A percentile compares a stretch with the other conserved stretches of the same genome.
Conservation (phyloP, 2,113 vertebrate species). For the Motacilla tschutschensis region DNA sequence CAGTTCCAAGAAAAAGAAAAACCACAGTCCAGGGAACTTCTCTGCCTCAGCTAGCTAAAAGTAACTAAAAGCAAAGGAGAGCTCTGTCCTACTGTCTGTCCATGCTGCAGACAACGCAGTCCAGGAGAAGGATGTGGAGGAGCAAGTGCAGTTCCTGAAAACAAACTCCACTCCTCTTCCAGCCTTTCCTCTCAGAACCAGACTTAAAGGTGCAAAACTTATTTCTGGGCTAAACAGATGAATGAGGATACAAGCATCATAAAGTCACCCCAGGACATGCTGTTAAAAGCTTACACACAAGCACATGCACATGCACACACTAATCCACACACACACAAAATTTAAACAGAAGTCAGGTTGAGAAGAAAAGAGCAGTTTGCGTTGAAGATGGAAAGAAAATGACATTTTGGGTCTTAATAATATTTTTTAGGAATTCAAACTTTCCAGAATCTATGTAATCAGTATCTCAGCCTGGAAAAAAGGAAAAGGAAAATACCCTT, state of each 20-base stretch:
- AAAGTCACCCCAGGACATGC: not conserved
- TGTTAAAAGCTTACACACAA: not conserved
- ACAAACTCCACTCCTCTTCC: fast-evolving
- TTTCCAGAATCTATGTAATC: not conserved
- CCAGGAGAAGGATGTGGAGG: not conserved
- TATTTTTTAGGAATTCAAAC: not conserved
- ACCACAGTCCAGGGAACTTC: not conserved
- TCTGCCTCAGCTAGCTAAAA: not conserved
- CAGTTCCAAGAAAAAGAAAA: not conserved
- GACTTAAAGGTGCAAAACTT: not conserved
- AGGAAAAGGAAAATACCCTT: not conserved
- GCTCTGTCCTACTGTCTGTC: not conserved
- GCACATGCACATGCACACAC: too few relatives aligned
- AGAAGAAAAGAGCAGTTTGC: not conserved
- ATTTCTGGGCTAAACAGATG: not conserved
- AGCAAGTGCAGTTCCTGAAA: not conserved
- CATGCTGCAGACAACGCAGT: not conserved
- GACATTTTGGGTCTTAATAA: not conserved
- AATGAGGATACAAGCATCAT: not conserved
- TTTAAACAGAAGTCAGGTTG: not conserved
- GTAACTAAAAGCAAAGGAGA: not conserved
- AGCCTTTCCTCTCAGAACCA: not conserved
- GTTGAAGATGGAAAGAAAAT: not conserved
- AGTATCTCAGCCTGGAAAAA: not conserved
- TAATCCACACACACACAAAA: fast-evolving